Evolutionary conservation across 2,797 vertebrate genomes (phyloP), one percentile per base, ranked within the genome.

Genomic region (Aeoliscus strigatus): DNA sequence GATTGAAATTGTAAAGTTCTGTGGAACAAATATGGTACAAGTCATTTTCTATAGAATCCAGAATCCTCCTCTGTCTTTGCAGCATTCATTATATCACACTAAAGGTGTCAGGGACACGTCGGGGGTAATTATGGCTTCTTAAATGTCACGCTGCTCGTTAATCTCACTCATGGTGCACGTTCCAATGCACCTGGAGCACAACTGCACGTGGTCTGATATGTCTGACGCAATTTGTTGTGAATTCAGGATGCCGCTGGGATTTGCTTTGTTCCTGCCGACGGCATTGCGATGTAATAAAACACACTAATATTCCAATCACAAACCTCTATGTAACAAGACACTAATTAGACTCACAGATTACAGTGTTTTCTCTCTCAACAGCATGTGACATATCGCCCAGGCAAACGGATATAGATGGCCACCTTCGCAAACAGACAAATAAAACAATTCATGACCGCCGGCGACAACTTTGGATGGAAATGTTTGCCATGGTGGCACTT

Each of bases 1-100:
- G 77, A 84, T 80, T 83, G 83, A 77, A 86, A 85, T 82, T 83
- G 80, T 83, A 87, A 84, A 84, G 67, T 80, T 82, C 63, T 76
- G 77, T 63, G 64, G 47, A 75, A 77, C 76, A 82, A 80, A 82
- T 79, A 80, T 79, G 66, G 66, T 80, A 84, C 82, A 82, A 82
- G 36, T 70, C 44, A 44, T 68, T 70, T 60, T 65, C 54, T 60
- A 73, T 73, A 58, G 49, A 68, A 70, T 72, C 74, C 69, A 73
- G 47, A 59, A 72, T 55, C 53, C 27, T 31, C 13, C 54, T 70
- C 47, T 48, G 52, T 13, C 39, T 47, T 40, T 49, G 23, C 47
- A 26, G 62, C 53, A 63, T 62, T 70, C 54, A 60, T 73, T 79
- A 66, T 17, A 31, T 59, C 61, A 60, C 67, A 73, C 70, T 74